Evolutionary conservation across 2,888 invertebrate genomes (phyloP), one percentile per base, ranked within the genome.

Genomic region (Phanerotoma sp.): DNA sequence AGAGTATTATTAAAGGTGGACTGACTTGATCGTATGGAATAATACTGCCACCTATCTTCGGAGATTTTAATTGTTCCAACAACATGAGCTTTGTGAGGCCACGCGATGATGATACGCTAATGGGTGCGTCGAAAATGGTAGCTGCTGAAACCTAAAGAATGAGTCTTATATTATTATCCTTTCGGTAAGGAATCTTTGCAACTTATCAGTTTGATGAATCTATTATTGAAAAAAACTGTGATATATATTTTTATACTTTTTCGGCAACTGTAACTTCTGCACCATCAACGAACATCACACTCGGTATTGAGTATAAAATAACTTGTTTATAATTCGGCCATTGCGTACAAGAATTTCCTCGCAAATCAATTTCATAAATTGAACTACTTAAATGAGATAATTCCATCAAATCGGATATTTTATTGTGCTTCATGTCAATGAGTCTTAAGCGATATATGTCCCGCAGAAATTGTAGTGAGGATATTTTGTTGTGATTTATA

Each of bases 401-500:
- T 63, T 79, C 78, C 48, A 77, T 56, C n/a, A 79, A 62, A 61
- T 74, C 71, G 0, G 53, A 53, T 40, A 80, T 70, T 54, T 66
- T 66, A 57, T 80, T 80, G 32, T 65, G 61, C 10, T 66, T 67
- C 41, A 78, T 55, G 57, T 77, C 73, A 25, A 80, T 59, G 25
- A 66, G 58, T 21, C 77, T 74, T 18, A 80, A 59, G 15, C 66
- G 70, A 35, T 69, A 62, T 21, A 70, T 64, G 42, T 57, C 57
- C 32, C 48, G 51, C 50, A 63, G 58, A 62, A 84, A 77, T 71
- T 78, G 79, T 70, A 85, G 72, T 1, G 81, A 79, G 3, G 75
- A 78, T 30, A 86, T 66, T 61, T 78, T 79, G 64, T 85, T 85
- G 25, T 69, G 78, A 52, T 80, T 80, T 40, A 86, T 61, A 65